Evolutionary conservation across 1,140 invertebrate species (phyloP), one percentile per base, ranked within the genome.

Genomic region (Zaprionus inermis): DNA sequence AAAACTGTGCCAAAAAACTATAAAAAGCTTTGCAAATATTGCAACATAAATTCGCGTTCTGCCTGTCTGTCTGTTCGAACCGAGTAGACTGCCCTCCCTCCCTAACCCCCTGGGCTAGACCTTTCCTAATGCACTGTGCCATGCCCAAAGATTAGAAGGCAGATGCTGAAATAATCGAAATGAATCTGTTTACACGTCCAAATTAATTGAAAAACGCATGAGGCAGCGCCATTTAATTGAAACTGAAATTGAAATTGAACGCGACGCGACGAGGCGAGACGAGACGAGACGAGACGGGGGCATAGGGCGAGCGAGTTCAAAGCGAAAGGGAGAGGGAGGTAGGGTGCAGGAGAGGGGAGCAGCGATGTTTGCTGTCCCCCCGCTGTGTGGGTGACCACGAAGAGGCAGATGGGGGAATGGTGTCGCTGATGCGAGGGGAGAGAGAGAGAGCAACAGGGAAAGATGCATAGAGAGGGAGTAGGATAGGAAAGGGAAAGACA

Each of bases 91-190:
- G 36, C 38, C 38, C 38, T 16, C n/a, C 3, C 9, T 3, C 44
- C 12, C 44, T 49, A 4, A 3, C 24, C 44, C 44, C 63, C 76
- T 60, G 79, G 38, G n/a, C n/a, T 1, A 44, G 38, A 44, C 38
- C 38, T 44, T 44, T 16, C 38, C 76, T 79, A 81, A 81, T 82
- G 79, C 63, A 30, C 58, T 46, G 56, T 44, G 38, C 38, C 24
- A 49, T 51, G 61, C 60, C 20, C 20, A 49, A 41, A 70, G 83
- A 86, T 86, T 86, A 77, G 76, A 73, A 73, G 68, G 85, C 84
- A 85, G 71, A 91, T 91, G 90, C 90, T 91, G 90, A 91, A 91
- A 91, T 88, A 91, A 88, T 91, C 82, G 85, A 91, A 91, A 91
- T 91, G 82, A 91, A 91, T 91, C 90, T 91, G 90, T 91, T 91